phyloP scores from a whole-genome alignment of 2,797 vertebrate genomes.

The Urosaurus nigricauda region DNA sequence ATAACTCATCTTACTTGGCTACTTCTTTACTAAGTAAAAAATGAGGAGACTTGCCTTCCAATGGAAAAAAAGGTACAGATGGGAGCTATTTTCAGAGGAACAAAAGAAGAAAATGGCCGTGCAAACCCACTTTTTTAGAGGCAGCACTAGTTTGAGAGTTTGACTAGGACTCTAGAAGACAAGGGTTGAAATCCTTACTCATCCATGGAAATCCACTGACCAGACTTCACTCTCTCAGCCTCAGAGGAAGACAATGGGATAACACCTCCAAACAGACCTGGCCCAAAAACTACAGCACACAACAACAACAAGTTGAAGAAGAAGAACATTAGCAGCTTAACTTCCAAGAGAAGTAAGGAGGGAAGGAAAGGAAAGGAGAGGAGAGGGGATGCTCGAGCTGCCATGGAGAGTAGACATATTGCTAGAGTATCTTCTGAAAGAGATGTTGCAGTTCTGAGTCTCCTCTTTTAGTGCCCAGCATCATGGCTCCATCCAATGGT shows the following conservation, averaged over 20 bases:
- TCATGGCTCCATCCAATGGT: not conserved
- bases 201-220: too few relatives aligned
- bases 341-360: constrained; percentile 56
- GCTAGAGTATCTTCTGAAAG: constrained; percentile 1
- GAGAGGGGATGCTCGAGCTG: constrained; percentile 50
- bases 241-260: too few relatives aligned
- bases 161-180: too few relatives aligned
- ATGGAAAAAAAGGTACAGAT: not conserved
- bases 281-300: too few relatives aligned
- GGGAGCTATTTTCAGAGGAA: not conserved
- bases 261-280: too few relatives aligned
- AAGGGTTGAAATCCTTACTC: too few relatives aligned
- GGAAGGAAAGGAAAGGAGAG: too few relatives aligned
- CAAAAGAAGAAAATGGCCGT: too few relatives aligned
- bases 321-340: constrained; percentile 29
- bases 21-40: not conserved
- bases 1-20: not conserved
- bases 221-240: too few relatives aligned
- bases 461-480: not conserved
- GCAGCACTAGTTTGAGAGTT: too few relatives aligned
- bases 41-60: not conserved
- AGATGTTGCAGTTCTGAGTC: not conserved
- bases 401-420: constrained; percentile 22
- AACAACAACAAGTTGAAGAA: too few relatives aligned
- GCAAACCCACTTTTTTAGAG: too few relatives aligned